These are phyloP conservation scores for Macrobrachium nipponense DNA, from an alignment of 1,140 invertebrate species.

Conservation along the genomic window DNA sequence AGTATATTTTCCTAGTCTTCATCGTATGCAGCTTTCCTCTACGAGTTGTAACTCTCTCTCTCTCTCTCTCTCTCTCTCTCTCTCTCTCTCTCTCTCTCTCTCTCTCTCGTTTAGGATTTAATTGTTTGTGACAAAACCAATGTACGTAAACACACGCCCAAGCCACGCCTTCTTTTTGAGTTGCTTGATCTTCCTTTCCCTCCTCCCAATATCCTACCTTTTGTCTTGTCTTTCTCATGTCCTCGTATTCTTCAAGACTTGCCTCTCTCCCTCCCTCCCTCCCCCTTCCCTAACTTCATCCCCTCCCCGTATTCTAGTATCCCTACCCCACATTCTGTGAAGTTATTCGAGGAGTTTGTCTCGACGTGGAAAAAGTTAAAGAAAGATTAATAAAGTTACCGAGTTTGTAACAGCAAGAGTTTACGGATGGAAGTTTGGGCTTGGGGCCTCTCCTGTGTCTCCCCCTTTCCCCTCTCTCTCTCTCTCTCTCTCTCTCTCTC, in stretches of 20 bases:
- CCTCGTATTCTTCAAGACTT: too few relatives aligned
- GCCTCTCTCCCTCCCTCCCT: too few relatives aligned
- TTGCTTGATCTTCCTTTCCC: neutral
- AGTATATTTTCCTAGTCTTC: neutral
- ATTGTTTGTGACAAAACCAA: too few relatives aligned
- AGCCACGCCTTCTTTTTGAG: neutral
- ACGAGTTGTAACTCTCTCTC: neutral
- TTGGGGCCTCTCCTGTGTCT: neutral
- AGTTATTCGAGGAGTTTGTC: constrained; percentile 57
- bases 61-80: constrained; percentile 9
- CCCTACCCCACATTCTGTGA: neutral
- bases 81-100: too few relatives aligned
- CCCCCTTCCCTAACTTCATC: neutral
- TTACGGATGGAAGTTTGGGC: neutral
- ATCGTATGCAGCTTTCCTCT: neutral
- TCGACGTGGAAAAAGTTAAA: constrained; percentile 49
- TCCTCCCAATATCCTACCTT: neutral
- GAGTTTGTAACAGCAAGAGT: constrained; percentile 40
- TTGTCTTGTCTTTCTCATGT: neutral
- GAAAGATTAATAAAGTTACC: constrained; percentile 59
- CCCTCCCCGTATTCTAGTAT: neutral
- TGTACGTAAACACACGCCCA: too few relatives aligned
- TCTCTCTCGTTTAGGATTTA: too few relatives aligned
- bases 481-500: neutral
- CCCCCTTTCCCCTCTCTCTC: neutral